These are phyloP conservation scores for Hassar affinis DNA, from an alignment of 2,113 vertebrate genomes.

Conservation along the genomic window DNA sequence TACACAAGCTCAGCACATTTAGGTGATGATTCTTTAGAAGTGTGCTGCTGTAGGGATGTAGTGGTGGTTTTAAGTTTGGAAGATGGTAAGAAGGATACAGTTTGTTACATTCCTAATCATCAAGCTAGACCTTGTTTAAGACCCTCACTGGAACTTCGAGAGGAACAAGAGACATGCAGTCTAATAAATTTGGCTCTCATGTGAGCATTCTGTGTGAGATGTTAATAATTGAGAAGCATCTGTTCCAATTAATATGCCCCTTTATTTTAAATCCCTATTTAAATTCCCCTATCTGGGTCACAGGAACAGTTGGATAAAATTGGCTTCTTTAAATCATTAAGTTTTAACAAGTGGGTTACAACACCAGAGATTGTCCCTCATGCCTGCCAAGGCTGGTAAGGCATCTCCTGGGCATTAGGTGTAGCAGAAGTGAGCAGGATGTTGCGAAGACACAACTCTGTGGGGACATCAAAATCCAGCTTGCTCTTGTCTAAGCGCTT, in stretches of 20 bases:
- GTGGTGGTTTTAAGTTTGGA: neutral
- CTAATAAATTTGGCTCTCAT: slow-evolving; percentile 73
- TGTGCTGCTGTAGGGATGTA: slow-evolving; percentile 1
- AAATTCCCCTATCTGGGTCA: slow-evolving; percentile 81
- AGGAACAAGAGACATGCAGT: slow-evolving; percentile 24
- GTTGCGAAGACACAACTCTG: slow-evolving; percentile 16
- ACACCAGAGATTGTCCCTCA: slow-evolving; percentile 30
- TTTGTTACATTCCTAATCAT: neutral
- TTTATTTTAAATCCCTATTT: slow-evolving; percentile 81
- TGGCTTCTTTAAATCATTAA: slow-evolving; percentile 55
- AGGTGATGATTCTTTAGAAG: neutral
- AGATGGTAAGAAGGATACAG: neutral
- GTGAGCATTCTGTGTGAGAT: slow-evolving; percentile 72
- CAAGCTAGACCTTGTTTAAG: slow-evolving; percentile 34
- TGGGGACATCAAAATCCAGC: slow-evolving; percentile 30
- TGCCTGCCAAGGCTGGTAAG: neutral
- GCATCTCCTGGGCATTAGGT: slow-evolving; percentile 14
- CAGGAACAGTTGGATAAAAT: slow-evolving; percentile 54
- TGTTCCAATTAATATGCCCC: slow-evolving; percentile 81
- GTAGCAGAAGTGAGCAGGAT: slow-evolving; percentile 21
- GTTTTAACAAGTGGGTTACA: slow-evolving; percentile 53
- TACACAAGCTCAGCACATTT: neutral
- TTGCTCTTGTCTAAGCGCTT: slow-evolving; percentile 9
- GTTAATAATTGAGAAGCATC: slow-evolving; percentile 84
- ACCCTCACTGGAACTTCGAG: slow-evolving; percentile 26